These are phyloP conservation scores for Heteractis magnifica DNA, from an alignment of 92 coral and sea anemone genomes.

Conservation along the genomic window DNA sequence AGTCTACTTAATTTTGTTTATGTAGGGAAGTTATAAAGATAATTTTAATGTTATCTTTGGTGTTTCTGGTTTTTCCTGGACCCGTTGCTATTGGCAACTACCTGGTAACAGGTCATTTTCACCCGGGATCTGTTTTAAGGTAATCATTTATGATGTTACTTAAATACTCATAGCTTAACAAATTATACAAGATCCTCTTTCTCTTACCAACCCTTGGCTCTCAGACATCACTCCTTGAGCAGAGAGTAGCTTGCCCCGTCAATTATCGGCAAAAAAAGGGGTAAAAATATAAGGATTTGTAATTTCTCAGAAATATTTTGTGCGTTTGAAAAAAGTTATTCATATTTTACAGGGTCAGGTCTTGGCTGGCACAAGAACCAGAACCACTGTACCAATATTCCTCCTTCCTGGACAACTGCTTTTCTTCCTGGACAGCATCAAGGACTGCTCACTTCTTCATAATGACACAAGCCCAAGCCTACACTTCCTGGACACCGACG, in stretches of 20 bases:
- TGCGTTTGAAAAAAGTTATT: neutral
- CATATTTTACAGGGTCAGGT: neutral
- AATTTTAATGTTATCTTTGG: neutral
- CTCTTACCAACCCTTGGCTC: too few species aligned
- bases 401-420: neutral
- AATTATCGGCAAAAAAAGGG: too few species aligned
- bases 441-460: constrained; percentile 5
- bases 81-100: constrained; percentile 27
- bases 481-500: neutral
- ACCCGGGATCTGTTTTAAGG: constrained; percentile 53
- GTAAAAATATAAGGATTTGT: too few species aligned
- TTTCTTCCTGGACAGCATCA: neutral
- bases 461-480: neutral
- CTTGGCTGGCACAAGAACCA: neutral
- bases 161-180: neutral
- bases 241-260: too few species aligned
- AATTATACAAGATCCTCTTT: neutral
- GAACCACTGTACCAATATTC: neutral
- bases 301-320: neutral
- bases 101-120: constrained; percentile 31
- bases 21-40: neutral
- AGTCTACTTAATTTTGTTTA: neutral
- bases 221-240: too few species aligned
- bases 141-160: neutral
- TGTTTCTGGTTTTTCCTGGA: constrained; percentile 18